These are phyloP conservation scores for Hylaeus anthracinus DNA, from an alignment of 1,140 invertebrate species.

Conservation along the genomic window DNA sequence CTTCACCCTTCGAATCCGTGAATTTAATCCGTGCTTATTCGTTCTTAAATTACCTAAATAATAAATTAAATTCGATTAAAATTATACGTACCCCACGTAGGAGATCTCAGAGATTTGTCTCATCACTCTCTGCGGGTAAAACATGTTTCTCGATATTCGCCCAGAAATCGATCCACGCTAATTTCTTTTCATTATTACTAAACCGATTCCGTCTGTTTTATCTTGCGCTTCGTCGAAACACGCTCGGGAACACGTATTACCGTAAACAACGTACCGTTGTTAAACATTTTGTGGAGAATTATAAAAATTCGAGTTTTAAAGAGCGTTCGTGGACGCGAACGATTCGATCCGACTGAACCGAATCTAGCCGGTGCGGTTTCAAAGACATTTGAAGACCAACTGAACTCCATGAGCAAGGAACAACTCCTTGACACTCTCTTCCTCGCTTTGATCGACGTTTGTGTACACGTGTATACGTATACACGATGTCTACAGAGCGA, in stretches of 20 bases:
- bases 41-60: no score
- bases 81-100: conserved; percentile 76
- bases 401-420: conserved; percentile 65
- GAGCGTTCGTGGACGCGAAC: neutral
- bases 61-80: no score
- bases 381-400: conserved; percentile 59
- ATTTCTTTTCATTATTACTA: conserved; percentile 13
- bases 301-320: neutral
- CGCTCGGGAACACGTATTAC: neutral
- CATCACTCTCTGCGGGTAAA: conserved; percentile 71
- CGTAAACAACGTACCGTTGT: neutral
- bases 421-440: conserved; percentile 62
- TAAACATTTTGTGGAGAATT: conserved; percentile 17
- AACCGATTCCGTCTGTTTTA: conserved; percentile 23
- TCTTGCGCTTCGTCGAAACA: conserved; percentile 16
- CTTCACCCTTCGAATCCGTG: no score
- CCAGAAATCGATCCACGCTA: neutral
- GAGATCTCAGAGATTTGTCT: conserved; percentile 78
- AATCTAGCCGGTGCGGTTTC: conserved; percentile 43
- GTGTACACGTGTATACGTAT: neutral
- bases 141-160: conserved; percentile 42
- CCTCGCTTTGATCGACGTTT: conserved; percentile 36
- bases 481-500: neutral
- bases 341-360: neutral
- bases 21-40: no score